Evolutionary conservation across 2,888 invertebrate species (phyloP), one percentile per base, ranked within the genome.

Genomic region (Apotomis betuletana): DNA sequence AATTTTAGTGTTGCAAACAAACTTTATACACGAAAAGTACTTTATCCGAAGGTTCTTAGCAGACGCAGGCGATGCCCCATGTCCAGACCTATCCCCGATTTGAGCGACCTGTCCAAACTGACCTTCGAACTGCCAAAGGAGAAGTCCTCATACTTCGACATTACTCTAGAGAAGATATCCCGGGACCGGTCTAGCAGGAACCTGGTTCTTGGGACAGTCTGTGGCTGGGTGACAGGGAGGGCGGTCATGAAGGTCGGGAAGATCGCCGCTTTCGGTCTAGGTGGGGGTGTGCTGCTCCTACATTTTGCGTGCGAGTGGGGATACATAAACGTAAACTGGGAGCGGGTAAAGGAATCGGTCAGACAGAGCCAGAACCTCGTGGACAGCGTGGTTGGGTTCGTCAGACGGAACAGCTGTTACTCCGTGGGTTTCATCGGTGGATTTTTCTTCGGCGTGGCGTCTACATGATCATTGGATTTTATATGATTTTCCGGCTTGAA

Each of bases 271-370:
- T 95, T 97, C 72, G 97, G 98, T 0, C 91, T 98, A 54, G 98
- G 98, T 51, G 97, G 98, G 8, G 96, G 98, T 38, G 95, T 98
- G 36, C 95, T 99, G 69, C 90, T 98, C 12, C 90, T 98, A 49
- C 96, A 98, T 93, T 94, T 98, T 60, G 98, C 98, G 0, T 96
- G 96, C 75, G 97, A 98, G 80, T 95, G 96, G 77, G 98, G 98
- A 3, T 97, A 97, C 80, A 96, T 99, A 5, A 95, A 96, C 77
- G 95, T 97, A 69, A 97, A 98, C 88, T 98, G 98, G 98, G 96
- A 96, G 54, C 95, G 96, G 85, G 93, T 98, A 3, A 95, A 95
- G 77, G 96, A 94, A 75, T 95, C 97, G 68, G 94, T 97, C 0
- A 96, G 96, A 70, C 95, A 95, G 81, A 95, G 97, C 13, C 94